Conservation (phyloP, 2,888 invertebrate genomes). For the Athripsodes cinereus region DNA sequence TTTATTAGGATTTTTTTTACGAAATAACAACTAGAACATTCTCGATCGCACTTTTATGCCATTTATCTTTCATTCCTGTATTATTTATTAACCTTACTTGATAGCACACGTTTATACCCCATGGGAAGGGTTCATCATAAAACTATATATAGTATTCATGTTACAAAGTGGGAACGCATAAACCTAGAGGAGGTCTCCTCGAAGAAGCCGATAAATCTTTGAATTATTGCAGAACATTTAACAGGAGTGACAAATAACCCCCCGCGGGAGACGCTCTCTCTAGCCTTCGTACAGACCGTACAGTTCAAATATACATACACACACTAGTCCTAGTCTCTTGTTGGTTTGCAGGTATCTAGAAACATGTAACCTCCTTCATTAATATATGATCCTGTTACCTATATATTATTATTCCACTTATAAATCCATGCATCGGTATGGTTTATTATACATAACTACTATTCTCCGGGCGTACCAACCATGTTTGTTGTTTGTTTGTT, state of each 20-base stretch:
- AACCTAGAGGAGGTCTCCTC: conserved; percentile 27
- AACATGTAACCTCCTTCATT: not conserved
- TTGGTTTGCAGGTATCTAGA: not conserved
- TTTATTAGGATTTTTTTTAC: too few species aligned
- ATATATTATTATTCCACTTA: too few species aligned
- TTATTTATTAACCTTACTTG: not conserved
- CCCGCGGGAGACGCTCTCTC: conserved; percentile 20
- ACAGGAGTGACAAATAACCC: conserved; percentile 28
- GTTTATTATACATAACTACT: too few species aligned
- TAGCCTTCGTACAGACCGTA: not conserved
- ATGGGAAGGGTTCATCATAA: not conserved
- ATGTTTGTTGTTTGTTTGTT: too few species aligned
- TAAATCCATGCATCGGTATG: too few species aligned
- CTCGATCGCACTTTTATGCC: not conserved
- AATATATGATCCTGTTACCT: not conserved
- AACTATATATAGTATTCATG: not conserved
- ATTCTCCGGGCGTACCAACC: too few species aligned
- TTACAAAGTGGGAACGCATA: conserved; percentile 18
- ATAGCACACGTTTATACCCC: not conserved
- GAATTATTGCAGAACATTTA: conserved; percentile 28
- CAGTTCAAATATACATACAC: too few species aligned
- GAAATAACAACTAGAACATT: too few species aligned
- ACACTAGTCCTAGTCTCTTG: too few species aligned
- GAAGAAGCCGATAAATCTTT: conserved; percentile 25
- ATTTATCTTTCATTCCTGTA: not conserved